These are phyloP conservation scores for Nomia melanderi DNA, from an alignment of 1,140 invertebrate genomes.

Conservation along the genomic window DNA sequence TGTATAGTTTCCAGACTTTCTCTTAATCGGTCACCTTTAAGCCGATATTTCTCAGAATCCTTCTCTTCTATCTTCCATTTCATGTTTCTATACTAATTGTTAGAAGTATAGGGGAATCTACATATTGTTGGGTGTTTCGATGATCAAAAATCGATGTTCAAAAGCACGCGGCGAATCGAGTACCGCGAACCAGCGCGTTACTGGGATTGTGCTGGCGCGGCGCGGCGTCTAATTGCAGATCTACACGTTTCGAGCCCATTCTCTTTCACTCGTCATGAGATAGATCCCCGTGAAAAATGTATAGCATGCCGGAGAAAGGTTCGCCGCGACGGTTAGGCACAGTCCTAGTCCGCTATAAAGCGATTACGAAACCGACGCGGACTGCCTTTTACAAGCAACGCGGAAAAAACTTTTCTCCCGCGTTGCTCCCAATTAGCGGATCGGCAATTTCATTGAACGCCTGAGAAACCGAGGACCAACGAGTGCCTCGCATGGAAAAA, in stretches of 20 bases:
- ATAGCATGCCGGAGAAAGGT: constrained; percentile 64
- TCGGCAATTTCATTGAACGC: not conserved
- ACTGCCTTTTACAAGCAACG: constrained; percentile 24
- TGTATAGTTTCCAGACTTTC: no score
- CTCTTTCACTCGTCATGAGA: constrained; percentile 62
- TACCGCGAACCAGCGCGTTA: not conserved
- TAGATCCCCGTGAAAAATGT: constrained; percentile 57
- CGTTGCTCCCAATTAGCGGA: constrained; percentile 36
- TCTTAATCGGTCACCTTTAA: no score
- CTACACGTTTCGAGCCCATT: constrained; percentile 45
- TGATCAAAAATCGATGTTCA: constrained; percentile 27
- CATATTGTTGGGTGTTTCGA: not conserved
- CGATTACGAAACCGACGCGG: constrained; percentile 54
- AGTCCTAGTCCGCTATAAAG: constrained; percentile 32
- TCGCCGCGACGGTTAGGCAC: constrained; percentile 44
- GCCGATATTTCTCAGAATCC: no score
- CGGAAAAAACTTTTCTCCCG: constrained; percentile 48
- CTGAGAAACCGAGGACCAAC: constrained; percentile 17
- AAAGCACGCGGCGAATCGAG: constrained; percentile 41
- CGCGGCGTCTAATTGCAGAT: constrained; percentile 46
- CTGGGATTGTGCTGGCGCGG: constrained; percentile 18
- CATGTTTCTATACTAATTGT: no score
- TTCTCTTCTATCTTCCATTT: no score
- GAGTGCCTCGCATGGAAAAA: constrained; percentile 2
- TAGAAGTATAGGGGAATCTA: no score